These are phyloP conservation scores for Malurus cyaneus DNA, from an alignment of 2,113 vertebrate species.

Conservation along the genomic window DNA sequence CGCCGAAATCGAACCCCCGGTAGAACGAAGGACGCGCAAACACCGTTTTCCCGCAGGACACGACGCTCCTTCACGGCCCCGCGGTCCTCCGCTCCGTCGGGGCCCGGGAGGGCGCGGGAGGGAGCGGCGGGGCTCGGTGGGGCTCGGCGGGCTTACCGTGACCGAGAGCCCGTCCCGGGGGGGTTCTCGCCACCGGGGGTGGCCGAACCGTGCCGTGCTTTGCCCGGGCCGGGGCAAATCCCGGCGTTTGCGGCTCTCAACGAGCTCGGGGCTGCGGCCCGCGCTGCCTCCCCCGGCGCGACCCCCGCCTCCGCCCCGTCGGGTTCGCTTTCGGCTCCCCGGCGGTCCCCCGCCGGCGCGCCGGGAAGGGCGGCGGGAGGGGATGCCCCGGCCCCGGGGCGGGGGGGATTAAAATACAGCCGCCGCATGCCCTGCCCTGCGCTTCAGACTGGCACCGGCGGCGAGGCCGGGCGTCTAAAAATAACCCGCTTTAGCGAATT, in stretches of 20 bases:
- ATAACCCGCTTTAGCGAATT: background rate
- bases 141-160: background rate
- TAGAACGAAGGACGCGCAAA: background rate
- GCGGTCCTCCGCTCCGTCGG: background rate
- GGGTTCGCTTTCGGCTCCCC: background rate
- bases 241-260: background rate
- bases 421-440: background rate
- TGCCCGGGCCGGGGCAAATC: background rate
- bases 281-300: too few relatives aligned
- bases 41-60: background rate
- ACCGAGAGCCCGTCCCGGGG: background rate
- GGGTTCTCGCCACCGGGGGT: fast-evolving
- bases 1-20: background rate
- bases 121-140: background rate
- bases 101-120: background rate
- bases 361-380: background rate
- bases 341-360: background rate
- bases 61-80: background rate
- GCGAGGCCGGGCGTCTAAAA: background rate
- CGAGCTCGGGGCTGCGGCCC: background rate
- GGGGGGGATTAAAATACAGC: background rate
- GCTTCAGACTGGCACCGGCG: background rate
- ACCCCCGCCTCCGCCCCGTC: background rate
- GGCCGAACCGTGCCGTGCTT: background rate
- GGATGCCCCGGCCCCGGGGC: background rate